phyloP scores from a whole-genome alignment of 2,888 invertebrate genomes.

The Eucera pruinosa region DNA sequence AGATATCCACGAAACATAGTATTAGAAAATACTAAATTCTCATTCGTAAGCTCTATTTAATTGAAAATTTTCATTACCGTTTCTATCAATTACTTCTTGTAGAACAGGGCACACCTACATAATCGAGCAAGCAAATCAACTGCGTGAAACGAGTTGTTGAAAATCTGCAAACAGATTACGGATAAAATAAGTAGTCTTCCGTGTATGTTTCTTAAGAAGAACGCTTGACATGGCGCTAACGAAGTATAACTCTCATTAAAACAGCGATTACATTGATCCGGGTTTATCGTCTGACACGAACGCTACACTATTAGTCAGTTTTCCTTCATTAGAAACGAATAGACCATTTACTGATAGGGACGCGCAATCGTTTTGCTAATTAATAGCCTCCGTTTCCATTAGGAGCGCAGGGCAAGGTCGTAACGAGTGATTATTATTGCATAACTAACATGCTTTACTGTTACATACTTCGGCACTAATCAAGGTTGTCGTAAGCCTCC shows the following conservation, averaged over 20 bases:
- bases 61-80: no score
- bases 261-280: slow-evolving; percentile 5
- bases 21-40: no score
- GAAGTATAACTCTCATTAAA: not conserved
- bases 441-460: not conserved
- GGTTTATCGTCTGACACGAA: slow-evolving; percentile 12
- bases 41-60: no score
- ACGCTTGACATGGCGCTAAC: not conserved
- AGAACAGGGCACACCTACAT: no score
- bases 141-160: not conserved
- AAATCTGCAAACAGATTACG: not conserved
- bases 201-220: not conserved
- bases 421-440: slow-evolving; percentile 15
- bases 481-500: not conserved
- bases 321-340: slow-evolving; percentile 25
- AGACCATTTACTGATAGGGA: slow-evolving; percentile 18
- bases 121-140: no score
- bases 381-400: slow-evolving; percentile 19
- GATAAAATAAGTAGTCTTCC: not conserved
- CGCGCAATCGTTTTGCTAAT: slow-evolving; percentile 14
- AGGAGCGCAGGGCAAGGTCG: slow-evolving; percentile 7
- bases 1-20: no score
- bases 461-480: not conserved
- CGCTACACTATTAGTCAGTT: not conserved
- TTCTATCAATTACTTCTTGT: no score